Evolutionary conservation across 1,140 invertebrate species (phyloP), one percentile per base, ranked within the genome.

Genomic region (Neoseiulus cucumeris): DNA sequence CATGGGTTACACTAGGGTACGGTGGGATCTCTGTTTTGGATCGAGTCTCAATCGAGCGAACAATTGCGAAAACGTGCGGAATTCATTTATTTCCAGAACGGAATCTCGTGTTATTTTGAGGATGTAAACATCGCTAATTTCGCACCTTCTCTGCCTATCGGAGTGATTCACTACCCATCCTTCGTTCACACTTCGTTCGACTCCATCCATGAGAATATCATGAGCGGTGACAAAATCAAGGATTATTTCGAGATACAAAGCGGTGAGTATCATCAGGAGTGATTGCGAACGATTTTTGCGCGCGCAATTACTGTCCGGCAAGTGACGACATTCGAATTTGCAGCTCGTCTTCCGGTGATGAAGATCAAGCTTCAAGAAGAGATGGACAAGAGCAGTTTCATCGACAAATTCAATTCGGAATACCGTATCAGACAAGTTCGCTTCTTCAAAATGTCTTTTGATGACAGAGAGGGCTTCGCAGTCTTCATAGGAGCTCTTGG

Each of bases 1-100:
- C 22, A 59, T 59, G 51, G 51, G 51, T 5, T 59, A 59, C 51
- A 59, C 51, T 2, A 25, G 51, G 51, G 51, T 59, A 59, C 51
- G 51, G 14, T 4, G 14, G 25, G 22, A 59, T 9, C 14, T 39
- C 33, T 39, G n/a, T n/a, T n/a, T n/a, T n/a, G n/a, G n/a, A n/a
- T n/a, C n/a, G n/a, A n/a, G n/a, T n/a, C n/a, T n/a, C n/a, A n/a
- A n/a, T n/a, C n/a, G n/a, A n/a, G n/a, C n/a, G n/a, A n/a, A n/a
- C n/a, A n/a, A n/a, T n/a, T n/a, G n/a, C n/a, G n/a, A n/a, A n/a
- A 39, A 39, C 4, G 33, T 39, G 4, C 33, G 4, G 9, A 39
- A 4, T 39, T 6, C 4, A 39, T 39, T 39, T 39, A 39, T 9
- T 9, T 4, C 4, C 51, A 59, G 51, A 59, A 59, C 22, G 51